Base-by-base conservation (phyloP, 92 coral and sea anemone genomes). In the Galaxea fascicularis region DNA sequence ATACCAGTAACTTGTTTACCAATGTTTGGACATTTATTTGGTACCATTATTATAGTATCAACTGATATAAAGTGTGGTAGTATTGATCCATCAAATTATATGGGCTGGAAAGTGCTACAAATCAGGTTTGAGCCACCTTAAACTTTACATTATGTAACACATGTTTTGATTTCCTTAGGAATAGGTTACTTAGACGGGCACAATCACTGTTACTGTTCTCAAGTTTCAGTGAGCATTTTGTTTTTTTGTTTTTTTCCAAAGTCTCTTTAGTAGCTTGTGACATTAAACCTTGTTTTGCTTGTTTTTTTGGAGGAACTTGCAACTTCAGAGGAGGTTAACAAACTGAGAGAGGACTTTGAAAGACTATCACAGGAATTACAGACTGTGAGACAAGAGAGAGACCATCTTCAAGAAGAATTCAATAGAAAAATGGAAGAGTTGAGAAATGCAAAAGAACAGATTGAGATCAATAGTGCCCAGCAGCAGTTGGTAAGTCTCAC, bases 391-490 rank as follows among this genome's bases (percentile, higher is more conserved):
- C 22, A 86, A 13, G 90, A 86, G 29, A 70, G 0, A 30, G 83
- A 88, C 21, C 63, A 74, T 0, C 35, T 80, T 16, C 71, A 14
- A n/a, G 86, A 79, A 13, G 86, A 89, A 73, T 63, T 71, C 26
- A 74, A 79, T 10, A 65, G 65, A 22, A 39, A 66, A 58, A 45
- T 60, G 51, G 72, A 72, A 16, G 89, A 84, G 28, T 10, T 58
- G 74, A n/a, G 30, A 45, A 14, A 17, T 0, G 35, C 25, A 30
- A 70, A 69, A 10, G 77, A 65, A 7, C 16, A 17, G 4, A 41
- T 39, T 70, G 74, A 70, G 56, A 49, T 79, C 13, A 31, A 63
- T 20, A 47, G 9, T 71, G 71, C 54, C 18, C 76, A 65, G 8
- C 76, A 39, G 13, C 62, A 64, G 44, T 81, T 74, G 3, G 84